A percentile compares a stretch with the other conserved stretches of the same genome.
Evolutionary conservation across 1,140 invertebrate genomes (phyloP).

Genomic region (Drosophila mojavensis): DNA sequence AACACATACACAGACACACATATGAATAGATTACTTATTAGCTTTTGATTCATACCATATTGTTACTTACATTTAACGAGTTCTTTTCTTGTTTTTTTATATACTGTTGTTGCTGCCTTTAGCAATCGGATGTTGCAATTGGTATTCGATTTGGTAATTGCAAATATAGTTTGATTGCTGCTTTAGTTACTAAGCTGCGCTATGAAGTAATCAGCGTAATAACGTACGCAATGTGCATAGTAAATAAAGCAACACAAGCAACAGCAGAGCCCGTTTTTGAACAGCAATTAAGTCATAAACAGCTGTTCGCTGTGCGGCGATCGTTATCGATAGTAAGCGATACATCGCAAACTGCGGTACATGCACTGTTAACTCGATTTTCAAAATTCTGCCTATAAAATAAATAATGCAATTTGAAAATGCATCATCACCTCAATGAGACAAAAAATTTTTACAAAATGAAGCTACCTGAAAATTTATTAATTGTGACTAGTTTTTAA

Average conservation of each 20-base stretch:
- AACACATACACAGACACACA: neutral
- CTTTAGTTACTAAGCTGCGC: neutral
- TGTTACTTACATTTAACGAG: conserved; percentile 31
- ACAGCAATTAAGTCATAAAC: conserved; percentile 38
- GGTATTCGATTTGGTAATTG: conserved; percentile 6
- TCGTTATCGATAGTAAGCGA: neutral
- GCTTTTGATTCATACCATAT: conserved; percentile 15
- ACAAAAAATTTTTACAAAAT: too few relatives aligned
- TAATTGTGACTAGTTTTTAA: neutral
- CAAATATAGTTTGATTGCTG: neutral
- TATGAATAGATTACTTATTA: conserved; percentile 20
- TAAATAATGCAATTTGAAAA: too few relatives aligned
- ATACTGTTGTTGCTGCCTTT: conserved; percentile 11
- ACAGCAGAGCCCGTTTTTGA: conserved; percentile 37
- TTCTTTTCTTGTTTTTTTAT: conserved; percentile 16
- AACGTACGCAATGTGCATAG: conserved; percentile 34
- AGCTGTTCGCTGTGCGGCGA: conserved; percentile 28
- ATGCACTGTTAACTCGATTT: too few relatives aligned
- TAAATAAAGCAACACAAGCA: conserved; percentile 32
- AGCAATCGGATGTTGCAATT: conserved; percentile 30
- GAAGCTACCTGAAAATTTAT: too few relatives aligned
- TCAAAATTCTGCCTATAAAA: too few relatives aligned
- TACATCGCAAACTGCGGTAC: conserved; percentile 5
- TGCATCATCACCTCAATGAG: too few relatives aligned
- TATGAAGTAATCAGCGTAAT: conserved; percentile 42